Base-by-base conservation (phyloP, 2,113 vertebrate species). In the Heteronetta atricapilla region DNA sequence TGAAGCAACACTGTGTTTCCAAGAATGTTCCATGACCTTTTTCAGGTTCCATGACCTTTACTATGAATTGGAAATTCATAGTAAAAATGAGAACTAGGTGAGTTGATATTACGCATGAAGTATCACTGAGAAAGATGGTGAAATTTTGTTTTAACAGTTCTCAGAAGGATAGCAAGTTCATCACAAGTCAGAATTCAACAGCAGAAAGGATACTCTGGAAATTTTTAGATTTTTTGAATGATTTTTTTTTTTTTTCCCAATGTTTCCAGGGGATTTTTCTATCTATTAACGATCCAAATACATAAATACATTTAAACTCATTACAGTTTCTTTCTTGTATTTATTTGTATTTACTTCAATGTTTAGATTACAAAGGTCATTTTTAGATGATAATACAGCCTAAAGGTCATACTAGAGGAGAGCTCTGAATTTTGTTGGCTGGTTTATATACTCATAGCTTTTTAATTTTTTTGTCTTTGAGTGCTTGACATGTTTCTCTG, bases 261-360 rank as follows among this genome's bases (percentile, higher is more conserved):
- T 21, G 16, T 64, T 70, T 42, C 7, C 4, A 21, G 11, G 21
- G 38, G 38, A 33, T 4, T 25, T 52, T 81, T 70, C 25, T 23
- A 38, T 36, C 15, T 9, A 42, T 58, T 82, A 19, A 25, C 4
- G 40, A 14, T 52, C 8, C 22, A 52, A 67, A 42, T 11, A 74
- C 17, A 55, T 2, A 31, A 20, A 36, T 25, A 76, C 3, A 52
- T 64, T 63, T 69, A n/a, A 66, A 66, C 20, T 25, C 29, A 13
- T 29, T n/a, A 6, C 10, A 1, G 1, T 15, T 56, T n/a, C 13
- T 55, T 62, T 60, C 0, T 0, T 53, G 17, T 42, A 26, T 79
- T 28, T 34, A 59, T 12, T 38, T 20, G n/a, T 29, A 64, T 2
- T 14, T 3, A 52, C 36, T 55, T 13, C 29, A 46, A 26, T 40